These are phyloP conservation scores for Cotesia congregata DNA, from an alignment of 2,888 invertebrate species.

Conservation along the genomic window DNA sequence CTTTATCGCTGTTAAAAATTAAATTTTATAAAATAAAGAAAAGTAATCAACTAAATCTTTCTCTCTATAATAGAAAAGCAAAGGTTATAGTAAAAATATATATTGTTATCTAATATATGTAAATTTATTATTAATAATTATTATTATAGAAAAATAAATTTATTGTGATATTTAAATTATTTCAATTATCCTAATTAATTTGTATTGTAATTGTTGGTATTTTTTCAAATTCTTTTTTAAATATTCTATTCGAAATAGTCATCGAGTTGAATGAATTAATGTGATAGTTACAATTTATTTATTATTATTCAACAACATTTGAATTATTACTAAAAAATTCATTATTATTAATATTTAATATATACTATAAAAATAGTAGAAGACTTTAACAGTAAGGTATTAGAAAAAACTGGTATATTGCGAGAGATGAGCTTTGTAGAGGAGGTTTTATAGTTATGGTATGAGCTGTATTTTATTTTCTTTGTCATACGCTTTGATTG, in stretches of 20 bases:
- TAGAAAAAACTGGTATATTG: too few relatives aligned
- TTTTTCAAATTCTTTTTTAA: not conserved
- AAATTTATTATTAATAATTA: constrained; percentile 11
- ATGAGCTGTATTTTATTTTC: too few relatives aligned
- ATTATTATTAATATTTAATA: too few relatives aligned
- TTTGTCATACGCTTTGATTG: too few relatives aligned
- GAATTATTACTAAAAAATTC: too few relatives aligned
- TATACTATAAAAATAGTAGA: too few relatives aligned
- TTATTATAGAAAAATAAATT: constrained; percentile 10
- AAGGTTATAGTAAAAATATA: not conserved
- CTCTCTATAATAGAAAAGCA: not conserved
- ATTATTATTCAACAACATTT: too few relatives aligned
- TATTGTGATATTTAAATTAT: not conserved
- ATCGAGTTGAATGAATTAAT: not conserved
- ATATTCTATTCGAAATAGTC: not conserved
- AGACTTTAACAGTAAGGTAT: too few relatives aligned
- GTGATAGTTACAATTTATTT: too few relatives aligned
- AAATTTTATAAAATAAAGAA: not conserved
- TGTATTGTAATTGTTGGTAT: not conserved
- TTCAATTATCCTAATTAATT: not conserved
- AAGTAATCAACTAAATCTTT: not conserved
- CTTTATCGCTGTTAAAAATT: not conserved
- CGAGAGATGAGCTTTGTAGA: too few relatives aligned
- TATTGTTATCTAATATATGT: constrained; percentile 3
- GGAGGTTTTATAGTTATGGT: too few relatives aligned